phyloP scores from a whole-genome alignment of 2,797 vertebrate species.

The Poecilia gillii region DNA sequence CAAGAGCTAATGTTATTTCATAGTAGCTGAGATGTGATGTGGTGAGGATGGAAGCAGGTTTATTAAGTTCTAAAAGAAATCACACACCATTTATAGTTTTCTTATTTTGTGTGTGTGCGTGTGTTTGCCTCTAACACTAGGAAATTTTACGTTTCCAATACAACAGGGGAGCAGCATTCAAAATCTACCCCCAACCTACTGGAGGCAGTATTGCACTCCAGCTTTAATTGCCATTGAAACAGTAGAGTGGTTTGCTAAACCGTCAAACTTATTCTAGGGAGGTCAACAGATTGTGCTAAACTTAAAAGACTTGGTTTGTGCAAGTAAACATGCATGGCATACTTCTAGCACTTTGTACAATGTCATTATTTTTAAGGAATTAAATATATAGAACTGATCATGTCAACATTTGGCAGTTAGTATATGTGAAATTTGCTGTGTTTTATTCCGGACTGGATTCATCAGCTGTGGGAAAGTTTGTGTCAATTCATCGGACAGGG shows the following conservation, averaged over 20 bases:
- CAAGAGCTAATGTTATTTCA: slow-evolving; percentile 72
- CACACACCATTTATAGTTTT: slow-evolving; percentile 44
- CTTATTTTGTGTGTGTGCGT: slow-evolving; percentile 19
- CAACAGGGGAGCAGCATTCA: neutral
- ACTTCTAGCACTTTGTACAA: neutral
- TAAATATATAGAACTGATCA: neutral
- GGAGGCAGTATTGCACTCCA: neutral
- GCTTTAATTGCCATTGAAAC: neutral
- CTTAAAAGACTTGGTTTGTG: neutral
- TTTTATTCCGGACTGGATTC: neutral
- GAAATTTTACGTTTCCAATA: neutral
- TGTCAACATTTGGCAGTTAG: neutral
- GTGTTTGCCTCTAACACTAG: neutral
- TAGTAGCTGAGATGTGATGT: slow-evolving; percentile 69
- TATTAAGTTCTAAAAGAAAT: slow-evolving; percentile 66
- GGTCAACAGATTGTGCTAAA: neutral
- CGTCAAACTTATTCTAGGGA: neutral
- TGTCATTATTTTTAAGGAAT: neutral
- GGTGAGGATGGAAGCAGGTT: slow-evolving; percentile 63
- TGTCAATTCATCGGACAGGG: neutral
- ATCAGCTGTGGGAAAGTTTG: neutral
- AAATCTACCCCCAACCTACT: neutral
- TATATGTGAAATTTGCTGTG: neutral
- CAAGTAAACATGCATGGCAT: neutral
- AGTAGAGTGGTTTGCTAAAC: neutral